phyloP scores from a whole-genome alignment of 2,888 invertebrate genomes.

The Andrena chrysosceles region DNA sequence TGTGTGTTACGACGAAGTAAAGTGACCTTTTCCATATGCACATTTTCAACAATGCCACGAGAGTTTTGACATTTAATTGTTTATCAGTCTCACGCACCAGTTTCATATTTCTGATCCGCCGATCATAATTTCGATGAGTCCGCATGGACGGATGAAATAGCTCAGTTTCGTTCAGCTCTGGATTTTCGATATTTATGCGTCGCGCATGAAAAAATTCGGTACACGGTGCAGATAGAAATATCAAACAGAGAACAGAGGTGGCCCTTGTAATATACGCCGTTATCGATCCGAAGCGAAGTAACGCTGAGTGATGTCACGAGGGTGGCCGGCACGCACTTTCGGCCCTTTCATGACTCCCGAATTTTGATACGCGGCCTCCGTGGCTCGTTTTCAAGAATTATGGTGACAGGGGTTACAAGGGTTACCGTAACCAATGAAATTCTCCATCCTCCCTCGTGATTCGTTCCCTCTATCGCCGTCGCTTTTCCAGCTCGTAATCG shows the following conservation, averaged over 20 bases:
- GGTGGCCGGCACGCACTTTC: slow-evolving; percentile 47
- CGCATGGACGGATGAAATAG: too few relatives aligned
- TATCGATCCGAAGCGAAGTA: slow-evolving; percentile 56
- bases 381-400: slow-evolving; percentile 63
- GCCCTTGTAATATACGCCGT: slow-evolving; percentile 54
- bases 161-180: background rate
- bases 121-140: background rate
- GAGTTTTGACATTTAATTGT: too few relatives aligned
- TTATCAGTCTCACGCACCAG: too few relatives aligned
- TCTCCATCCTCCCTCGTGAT: slow-evolving; percentile 30
- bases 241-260: slow-evolving; percentile 46
- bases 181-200: background rate
- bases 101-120: background rate
- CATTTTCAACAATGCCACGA: too few relatives aligned
- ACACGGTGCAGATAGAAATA: background rate
- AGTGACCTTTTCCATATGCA: too few relatives aligned
- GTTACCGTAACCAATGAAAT: slow-evolving; percentile 44
- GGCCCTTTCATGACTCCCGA: slow-evolving; percentile 54
- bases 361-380: slow-evolving; percentile 55
- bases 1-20: too few relatives aligned
- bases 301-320: slow-evolving; percentile 57
- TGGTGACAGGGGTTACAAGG: slow-evolving; percentile 65
- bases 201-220: background rate
- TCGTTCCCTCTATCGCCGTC: slow-evolving; percentile 42
- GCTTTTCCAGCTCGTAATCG: slow-evolving; percentile 6